Conservation (phyloP, 2,888 invertebrate species). For the Drosophila anomelani region DNA sequence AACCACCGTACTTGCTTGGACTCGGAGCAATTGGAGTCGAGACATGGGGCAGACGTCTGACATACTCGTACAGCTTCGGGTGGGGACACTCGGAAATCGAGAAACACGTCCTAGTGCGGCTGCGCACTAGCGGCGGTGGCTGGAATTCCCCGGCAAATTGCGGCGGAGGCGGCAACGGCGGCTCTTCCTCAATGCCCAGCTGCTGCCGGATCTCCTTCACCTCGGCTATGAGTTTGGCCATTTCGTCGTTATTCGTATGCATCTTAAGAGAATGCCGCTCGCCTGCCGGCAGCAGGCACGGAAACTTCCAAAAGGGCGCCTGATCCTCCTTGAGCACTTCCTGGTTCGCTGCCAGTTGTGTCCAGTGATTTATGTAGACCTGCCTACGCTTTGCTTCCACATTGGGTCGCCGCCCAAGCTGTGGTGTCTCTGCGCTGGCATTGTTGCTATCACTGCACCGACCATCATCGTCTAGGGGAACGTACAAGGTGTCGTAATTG, state of each 20-base stretch:
- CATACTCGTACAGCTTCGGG: background rate
- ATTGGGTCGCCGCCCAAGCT: background rate
- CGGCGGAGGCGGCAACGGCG: background rate
- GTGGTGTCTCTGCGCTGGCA: background rate
- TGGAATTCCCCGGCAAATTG: background rate
- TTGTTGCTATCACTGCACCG: background rate
- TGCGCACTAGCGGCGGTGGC: background rate
- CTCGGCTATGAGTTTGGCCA: background rate
- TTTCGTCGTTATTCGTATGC: background rate
- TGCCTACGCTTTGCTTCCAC: background rate
- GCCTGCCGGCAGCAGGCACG: background rate
- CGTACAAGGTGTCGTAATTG: constrained; percentile 2
- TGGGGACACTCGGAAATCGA: background rate
- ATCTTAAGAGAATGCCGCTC: background rate
- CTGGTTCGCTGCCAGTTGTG: background rate
- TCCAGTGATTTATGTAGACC: background rate
- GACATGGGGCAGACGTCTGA: background rate
- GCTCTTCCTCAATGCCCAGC: background rate
- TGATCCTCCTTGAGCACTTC: background rate
- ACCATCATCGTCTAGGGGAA: background rate
- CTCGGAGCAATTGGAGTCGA: background rate
- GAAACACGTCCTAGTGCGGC: background rate
- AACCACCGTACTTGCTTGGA: background rate
- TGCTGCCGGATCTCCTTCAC: background rate
- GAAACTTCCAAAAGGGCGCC: background rate